Percentiles rank a stretch among this genome's conserved stretches.
phyloP scores from a whole-genome alignment of 2,888 invertebrate genomes.

The Galerucella nymphaeae region DNA sequence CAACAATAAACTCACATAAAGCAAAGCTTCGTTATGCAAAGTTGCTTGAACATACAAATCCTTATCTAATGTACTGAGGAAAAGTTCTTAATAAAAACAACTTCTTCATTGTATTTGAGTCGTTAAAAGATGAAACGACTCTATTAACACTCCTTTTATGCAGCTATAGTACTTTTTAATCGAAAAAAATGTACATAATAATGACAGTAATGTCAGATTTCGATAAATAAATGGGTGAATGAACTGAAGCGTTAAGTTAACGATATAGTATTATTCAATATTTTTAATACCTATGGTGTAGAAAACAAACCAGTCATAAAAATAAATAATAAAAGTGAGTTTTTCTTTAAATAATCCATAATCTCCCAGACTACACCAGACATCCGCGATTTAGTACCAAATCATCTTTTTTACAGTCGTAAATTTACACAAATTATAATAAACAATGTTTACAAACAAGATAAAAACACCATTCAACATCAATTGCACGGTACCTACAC shows the following conservation, averaged over 20 bases:
- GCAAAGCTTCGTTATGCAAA: too few species aligned
- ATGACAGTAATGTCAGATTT: neutral
- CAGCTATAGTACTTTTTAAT: neutral
- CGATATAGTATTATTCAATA: neutral
- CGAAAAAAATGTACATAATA: neutral
- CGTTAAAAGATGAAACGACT: neutral
- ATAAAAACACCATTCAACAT: too few species aligned
- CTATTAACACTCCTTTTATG: neutral
- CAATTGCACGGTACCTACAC: too few species aligned
- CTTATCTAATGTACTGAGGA: neutral
- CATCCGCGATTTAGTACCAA: too few species aligned
- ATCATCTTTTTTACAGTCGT: too few species aligned
- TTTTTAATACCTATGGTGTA: neutral
- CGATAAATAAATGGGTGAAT: neutral
- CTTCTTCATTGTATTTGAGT: neutral
- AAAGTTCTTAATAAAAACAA: neutral
- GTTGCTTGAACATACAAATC: too few species aligned
- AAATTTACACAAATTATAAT: too few species aligned
- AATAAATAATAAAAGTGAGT: neutral
- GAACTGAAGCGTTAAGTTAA: neutral
- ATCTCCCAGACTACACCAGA: too few species aligned
- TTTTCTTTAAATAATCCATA: too few species aligned
- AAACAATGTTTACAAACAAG: too few species aligned
- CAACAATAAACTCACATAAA: too few species aligned
- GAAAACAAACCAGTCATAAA: neutral